Conservation (phyloP, 2,797 vertebrate species). For the Onychomys torridus region DNA sequence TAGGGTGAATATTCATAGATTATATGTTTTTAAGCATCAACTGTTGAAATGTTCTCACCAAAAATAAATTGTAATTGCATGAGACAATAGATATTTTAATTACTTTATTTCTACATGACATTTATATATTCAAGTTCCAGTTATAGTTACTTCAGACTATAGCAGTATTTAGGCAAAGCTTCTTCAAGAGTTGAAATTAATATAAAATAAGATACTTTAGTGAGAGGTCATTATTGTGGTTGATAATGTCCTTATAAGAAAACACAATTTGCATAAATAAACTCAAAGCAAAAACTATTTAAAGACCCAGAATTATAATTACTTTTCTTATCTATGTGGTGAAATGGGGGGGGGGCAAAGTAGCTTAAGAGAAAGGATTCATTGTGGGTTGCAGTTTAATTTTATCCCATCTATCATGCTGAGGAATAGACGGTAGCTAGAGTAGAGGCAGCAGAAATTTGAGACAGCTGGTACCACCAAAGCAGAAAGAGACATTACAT, state of each 20-base stretch:
- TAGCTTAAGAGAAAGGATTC: neutral
- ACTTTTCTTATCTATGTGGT: too few species aligned
- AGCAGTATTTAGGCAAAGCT: neutral
- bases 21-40: neutral
- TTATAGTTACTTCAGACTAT: neutral
- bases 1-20: neutral
- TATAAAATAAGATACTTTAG: neutral
- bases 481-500: neutral
- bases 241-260: neutral
- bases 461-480: neutral
- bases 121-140: neutral
- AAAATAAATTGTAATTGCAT: neutral
- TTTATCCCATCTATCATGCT: too few species aligned
- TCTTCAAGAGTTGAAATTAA: neutral
- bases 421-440: too few species aligned
- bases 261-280: neutral
- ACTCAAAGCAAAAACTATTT: neutral
- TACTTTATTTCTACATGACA: too few species aligned
- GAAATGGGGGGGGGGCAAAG: neutral
- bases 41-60: neutral
- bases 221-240: neutral
- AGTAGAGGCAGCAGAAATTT: neutral
- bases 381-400: neutral
- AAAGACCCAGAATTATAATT: neutral
- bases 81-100: too few species aligned